Evolutionary conservation across 2,113 vertebrate species (phyloP).

Genomic region (Hypomesus transpacificus): DNA sequence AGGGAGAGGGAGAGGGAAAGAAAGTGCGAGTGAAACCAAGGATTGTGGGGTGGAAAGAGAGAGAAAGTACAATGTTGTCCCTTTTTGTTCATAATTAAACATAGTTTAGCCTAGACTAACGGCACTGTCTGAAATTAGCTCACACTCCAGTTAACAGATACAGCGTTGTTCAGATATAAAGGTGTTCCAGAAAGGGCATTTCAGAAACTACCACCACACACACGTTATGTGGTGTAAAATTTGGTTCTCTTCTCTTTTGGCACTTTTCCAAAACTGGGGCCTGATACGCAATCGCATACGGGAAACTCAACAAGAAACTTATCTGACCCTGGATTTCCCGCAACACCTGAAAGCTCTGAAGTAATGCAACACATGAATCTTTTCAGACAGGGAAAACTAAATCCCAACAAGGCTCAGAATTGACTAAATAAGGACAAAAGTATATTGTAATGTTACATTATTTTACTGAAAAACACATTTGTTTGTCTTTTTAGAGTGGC

Average conservation of each 20-base stretch:
- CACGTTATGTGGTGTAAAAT: background rate
- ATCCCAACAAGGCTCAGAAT: background rate
- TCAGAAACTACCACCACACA: background rate
- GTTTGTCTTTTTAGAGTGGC: background rate
- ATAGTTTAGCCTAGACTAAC: background rate
- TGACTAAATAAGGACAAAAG: background rate
- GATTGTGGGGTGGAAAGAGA: constrained; percentile 14
- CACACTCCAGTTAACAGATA: background rate
- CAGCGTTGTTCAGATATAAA: background rate
- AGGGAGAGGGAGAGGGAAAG: background rate
- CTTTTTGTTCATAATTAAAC: background rate
- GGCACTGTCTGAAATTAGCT: background rate
- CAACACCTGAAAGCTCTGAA: constrained; percentile 31
- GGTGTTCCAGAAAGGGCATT: background rate
- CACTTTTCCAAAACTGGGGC: constrained; percentile 29
- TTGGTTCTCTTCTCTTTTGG: constrained; percentile 9
- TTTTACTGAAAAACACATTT: background rate
- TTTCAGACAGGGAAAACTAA: too few relatives aligned
- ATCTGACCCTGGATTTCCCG: constrained; percentile 42
- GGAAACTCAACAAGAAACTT: constrained; percentile 34
- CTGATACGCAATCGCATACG: constrained; percentile 3
- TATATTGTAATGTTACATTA: background rate
- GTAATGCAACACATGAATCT: background rate
- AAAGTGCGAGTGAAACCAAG: constrained; percentile 18
- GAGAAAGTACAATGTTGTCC: background rate